Conservation (phyloP, 1,140 invertebrate species). For the Drosophila ironensis region DNA sequence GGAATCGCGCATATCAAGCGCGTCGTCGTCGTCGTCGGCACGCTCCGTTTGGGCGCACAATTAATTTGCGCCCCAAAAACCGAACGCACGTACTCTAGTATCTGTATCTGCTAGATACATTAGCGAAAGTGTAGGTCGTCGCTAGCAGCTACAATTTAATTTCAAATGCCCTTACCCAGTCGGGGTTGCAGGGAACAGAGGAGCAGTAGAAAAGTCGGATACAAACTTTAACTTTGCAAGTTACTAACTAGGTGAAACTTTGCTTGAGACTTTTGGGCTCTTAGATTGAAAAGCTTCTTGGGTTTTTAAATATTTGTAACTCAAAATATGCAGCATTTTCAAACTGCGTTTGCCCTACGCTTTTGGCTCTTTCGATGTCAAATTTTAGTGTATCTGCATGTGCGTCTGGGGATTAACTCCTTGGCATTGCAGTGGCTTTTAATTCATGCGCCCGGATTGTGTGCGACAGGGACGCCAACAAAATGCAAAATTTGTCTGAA, state of each 20-base stretch:
- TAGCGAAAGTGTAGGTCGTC: constrained; percentile 75
- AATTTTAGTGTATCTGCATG: constrained; percentile 3
- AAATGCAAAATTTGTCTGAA: constrained; percentile 80
- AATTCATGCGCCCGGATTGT: constrained; percentile 63
- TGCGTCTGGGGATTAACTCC: neutral
- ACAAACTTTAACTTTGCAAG: neutral
- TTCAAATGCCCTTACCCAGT: constrained; percentile 41
- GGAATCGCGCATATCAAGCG: constrained; percentile 82
- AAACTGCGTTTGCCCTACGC: too few relatives aligned
- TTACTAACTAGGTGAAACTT: too few relatives aligned
- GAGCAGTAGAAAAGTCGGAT: too few relatives aligned
- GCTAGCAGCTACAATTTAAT: constrained; percentile 73
- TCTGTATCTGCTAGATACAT: constrained; percentile 70
- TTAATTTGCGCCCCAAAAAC: constrained; percentile 81
- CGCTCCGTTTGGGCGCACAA: constrained; percentile 82
- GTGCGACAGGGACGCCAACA: constrained; percentile 68
- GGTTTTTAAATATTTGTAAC: too few relatives aligned
- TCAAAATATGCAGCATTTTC: too few relatives aligned
- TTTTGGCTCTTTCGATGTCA: too few relatives aligned
- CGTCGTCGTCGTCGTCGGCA: constrained; percentile 78
- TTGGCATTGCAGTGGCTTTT: constrained; percentile 38
- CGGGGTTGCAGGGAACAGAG: neutral
- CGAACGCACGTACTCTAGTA: constrained; percentile 56
- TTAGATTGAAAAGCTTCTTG: too few relatives aligned
- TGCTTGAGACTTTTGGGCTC: too few relatives aligned